Evolutionary conservation across 2,888 invertebrate species (phyloP).

Genomic region (Hyposoter didymator): DNA sequence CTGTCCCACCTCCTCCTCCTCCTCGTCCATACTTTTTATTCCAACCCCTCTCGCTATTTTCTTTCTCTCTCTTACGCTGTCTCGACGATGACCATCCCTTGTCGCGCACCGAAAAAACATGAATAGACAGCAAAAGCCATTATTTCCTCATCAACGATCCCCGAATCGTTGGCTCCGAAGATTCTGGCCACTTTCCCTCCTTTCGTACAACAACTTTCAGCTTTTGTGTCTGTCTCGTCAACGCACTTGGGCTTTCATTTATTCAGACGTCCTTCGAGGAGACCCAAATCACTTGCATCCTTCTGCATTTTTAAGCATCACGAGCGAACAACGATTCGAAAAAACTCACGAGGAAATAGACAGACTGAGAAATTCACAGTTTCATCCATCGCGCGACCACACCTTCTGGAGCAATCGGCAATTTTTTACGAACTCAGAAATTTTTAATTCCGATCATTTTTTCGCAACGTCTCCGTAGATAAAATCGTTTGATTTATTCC

Average conservation of each 20-base stretch:
- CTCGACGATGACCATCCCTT: background rate
- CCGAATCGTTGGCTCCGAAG: slow-evolving; percentile 47
- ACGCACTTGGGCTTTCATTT: slow-evolving; percentile 54
- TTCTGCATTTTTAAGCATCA: background rate
- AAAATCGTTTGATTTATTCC: no score
- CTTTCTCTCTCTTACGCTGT: background rate
- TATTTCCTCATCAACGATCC: slow-evolving; percentile 77
- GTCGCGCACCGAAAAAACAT: background rate
- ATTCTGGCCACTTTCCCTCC: slow-evolving; percentile 23
- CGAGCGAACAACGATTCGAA: background rate
- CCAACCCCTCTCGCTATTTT: slow-evolving; percentile 14
- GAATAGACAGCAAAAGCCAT: slow-evolving; percentile 65
- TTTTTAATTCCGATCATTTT: no score
- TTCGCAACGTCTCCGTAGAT: no score
- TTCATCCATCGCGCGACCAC: no score
- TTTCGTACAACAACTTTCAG: background rate
- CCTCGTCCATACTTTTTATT: slow-evolving; percentile 24
- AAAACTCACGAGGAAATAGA: no score
- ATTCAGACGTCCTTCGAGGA: background rate
- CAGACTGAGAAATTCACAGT: no score
- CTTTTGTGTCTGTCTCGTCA: slow-evolving; percentile 65
- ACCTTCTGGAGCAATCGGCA: no score
- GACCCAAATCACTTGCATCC: background rate
- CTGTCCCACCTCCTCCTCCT: slow-evolving; percentile 14
- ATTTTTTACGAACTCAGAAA: no score